phyloP scores from a whole-genome alignment of 2,113 vertebrate genomes.

The Pitta sordida region DNA sequence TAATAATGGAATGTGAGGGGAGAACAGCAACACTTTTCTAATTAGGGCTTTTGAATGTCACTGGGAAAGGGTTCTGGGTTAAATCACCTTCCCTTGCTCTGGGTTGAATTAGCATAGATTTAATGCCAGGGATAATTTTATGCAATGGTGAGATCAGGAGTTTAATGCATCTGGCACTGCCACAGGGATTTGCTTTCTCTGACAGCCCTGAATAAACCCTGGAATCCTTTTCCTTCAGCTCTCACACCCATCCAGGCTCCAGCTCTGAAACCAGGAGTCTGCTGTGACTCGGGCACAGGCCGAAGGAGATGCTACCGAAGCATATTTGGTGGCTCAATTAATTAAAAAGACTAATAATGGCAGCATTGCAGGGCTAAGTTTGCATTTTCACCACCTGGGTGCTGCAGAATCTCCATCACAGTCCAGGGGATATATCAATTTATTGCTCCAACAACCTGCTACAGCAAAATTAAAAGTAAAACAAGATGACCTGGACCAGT shows the following conservation, averaged over 20 bases:
- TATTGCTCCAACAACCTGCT: background rate
- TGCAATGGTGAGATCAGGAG: constrained; percentile 42
- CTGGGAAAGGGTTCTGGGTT: constrained; percentile 41
- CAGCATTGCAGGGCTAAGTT: background rate
- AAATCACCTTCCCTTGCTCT: constrained; percentile 35
- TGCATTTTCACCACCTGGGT: background rate
- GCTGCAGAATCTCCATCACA: background rate
- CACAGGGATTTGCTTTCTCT: constrained; percentile 43
- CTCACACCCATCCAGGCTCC: constrained; percentile 1
- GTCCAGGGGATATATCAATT: background rate
- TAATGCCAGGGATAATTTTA: constrained; percentile 67
- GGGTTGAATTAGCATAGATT: constrained; percentile 64
- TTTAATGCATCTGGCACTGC: constrained; percentile 57
- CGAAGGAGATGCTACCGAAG: background rate
- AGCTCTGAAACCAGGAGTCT: background rate
- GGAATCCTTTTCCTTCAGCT: constrained; percentile 30
- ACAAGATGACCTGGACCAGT: background rate
- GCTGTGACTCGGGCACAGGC: background rate
- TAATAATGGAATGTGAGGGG: background rate
- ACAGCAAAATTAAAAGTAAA: background rate
- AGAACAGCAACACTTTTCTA: constrained; percentile 16
- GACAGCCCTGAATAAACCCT: constrained; percentile 35
- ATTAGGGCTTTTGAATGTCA: constrained; percentile 60
- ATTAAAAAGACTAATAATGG: constrained; percentile 9
- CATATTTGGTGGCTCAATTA: background rate